Percentiles rank a stretch among this genome's conserved stretches.
These are phyloP conservation scores for Homarus americanus DNA, from an alignment of 1,140 invertebrate species.

Conservation along the genomic window DNA sequence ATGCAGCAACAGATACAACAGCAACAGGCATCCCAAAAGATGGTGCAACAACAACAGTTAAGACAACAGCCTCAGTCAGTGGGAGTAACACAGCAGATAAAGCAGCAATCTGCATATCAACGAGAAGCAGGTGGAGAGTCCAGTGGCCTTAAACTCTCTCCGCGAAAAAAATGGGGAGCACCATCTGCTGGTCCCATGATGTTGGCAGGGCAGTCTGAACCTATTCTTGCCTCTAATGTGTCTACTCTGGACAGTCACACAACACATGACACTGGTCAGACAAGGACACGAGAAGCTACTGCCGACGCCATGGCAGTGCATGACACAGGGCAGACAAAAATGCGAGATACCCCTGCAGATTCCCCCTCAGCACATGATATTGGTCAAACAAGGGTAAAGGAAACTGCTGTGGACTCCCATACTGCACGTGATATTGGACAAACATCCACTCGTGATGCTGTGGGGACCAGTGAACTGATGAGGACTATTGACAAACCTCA, in stretches of 20 bases:
- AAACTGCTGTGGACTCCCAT: neutral
- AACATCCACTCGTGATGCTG: neutral
- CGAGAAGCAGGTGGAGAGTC: constrained; percentile 62
- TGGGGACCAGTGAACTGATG: neutral
- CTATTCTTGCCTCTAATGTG: neutral
- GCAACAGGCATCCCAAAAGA: constrained; percentile 49
- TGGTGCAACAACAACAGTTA: constrained; percentile 54
- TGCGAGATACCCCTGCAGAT: neutral
- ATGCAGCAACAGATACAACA: constrained; percentile 38
- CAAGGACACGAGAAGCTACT: neutral
- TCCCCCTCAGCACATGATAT: neutral
- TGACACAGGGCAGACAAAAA: neutral
- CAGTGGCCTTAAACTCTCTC: constrained; percentile 36
- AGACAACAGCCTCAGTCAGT: constrained; percentile 46
- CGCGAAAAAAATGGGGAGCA: constrained; percentile 70
- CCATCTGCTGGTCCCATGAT: constrained; percentile 39
- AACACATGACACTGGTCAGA: neutral
- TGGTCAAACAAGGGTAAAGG: neutral
- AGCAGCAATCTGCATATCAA: constrained; percentile 35
- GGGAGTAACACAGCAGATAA: constrained; percentile 34
- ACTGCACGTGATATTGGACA: neutral
- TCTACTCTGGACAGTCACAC: neutral
- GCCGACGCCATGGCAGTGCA: neutral
- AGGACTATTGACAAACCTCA: constrained; percentile 4
- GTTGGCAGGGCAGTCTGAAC: constrained; percentile 56